phyloP scores from a whole-genome alignment of 2,113 vertebrate species.

The Glaucomys volans region DNA sequence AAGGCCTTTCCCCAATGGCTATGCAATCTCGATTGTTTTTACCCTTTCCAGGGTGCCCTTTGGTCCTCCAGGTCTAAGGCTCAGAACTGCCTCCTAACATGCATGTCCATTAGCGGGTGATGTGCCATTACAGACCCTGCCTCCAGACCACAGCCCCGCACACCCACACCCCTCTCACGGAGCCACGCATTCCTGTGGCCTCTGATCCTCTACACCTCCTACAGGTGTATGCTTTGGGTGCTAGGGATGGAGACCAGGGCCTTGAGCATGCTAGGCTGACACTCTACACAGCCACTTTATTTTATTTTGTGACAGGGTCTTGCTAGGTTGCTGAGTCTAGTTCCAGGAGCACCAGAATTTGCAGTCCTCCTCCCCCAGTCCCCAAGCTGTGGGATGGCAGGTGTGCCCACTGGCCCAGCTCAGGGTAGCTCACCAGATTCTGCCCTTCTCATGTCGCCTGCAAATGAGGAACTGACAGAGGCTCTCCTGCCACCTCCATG shows the following conservation, averaged over 20 bases:
- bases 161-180: no score
- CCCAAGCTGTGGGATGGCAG: no score
- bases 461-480: neutral
- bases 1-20: conserved; percentile 17
- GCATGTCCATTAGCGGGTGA: neutral
- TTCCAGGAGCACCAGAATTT: no score
- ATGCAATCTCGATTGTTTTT: neutral
- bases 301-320: no score
- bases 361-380: no score
- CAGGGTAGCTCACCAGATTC: neutral
- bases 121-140: neutral
- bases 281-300: no score
- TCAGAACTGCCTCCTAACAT: neutral
- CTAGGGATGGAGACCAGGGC: no score
- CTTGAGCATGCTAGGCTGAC: no score
- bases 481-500: neutral
- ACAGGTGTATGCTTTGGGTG: neutral
- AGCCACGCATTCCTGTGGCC: neutral
- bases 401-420: no score
- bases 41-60: neutral
- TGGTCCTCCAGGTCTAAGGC: conserved; percentile 26
- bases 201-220: neutral
- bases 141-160: neutral
- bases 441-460: neutral
- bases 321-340: no score